A percentile compares a stretch with the other conserved stretches of the same genome.
These are phyloP conservation scores for Pelochelys cantorii DNA, from an alignment of 2,797 vertebrate genomes.

Conservation along the genomic window DNA sequence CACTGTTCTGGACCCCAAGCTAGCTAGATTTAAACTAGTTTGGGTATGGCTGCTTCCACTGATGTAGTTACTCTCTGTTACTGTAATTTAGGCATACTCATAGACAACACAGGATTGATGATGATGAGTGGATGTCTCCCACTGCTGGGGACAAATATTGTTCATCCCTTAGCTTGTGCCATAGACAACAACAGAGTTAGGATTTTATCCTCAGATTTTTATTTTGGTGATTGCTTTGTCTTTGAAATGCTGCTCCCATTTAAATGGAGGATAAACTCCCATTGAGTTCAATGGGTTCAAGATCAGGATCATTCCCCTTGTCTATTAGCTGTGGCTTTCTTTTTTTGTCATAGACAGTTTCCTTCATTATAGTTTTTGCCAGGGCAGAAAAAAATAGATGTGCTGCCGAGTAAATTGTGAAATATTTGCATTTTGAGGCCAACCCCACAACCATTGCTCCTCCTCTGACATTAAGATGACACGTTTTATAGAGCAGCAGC, in stretches of 20 bases:
- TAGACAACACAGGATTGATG: neutral
- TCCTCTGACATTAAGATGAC: constrained; percentile 75
- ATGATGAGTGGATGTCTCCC: neutral
- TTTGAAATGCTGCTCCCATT: constrained; percentile 59
- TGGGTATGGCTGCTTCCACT: neutral
- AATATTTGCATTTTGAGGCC: constrained; percentile 72
- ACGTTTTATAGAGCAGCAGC: constrained; percentile 71
- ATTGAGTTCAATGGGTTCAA: constrained; percentile 22
- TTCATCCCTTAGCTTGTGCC: neutral
- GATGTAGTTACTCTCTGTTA: neutral
- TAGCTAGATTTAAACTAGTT: neutral
- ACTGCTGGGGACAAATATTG: fast-evolving
- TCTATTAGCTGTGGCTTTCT: constrained; percentile 65
- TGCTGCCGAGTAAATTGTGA: constrained; percentile 67
- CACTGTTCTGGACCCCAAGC: neutral
- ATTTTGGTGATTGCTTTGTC: neutral
- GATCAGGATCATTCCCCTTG: constrained; percentile 22
- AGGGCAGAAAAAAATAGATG: constrained; percentile 52
- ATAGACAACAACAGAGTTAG: neutral
- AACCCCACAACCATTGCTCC: constrained; percentile 71
- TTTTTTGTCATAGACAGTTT: constrained; percentile 67
- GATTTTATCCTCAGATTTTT: constrained; percentile 13
- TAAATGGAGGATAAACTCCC: constrained; percentile 48
- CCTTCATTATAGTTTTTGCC: constrained; percentile 77
- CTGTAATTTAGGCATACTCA: neutral